Conservation (phyloP, 37 sponge, comb jelly and placozoan genomes). For the Ephydatia muelleri region DNA sequence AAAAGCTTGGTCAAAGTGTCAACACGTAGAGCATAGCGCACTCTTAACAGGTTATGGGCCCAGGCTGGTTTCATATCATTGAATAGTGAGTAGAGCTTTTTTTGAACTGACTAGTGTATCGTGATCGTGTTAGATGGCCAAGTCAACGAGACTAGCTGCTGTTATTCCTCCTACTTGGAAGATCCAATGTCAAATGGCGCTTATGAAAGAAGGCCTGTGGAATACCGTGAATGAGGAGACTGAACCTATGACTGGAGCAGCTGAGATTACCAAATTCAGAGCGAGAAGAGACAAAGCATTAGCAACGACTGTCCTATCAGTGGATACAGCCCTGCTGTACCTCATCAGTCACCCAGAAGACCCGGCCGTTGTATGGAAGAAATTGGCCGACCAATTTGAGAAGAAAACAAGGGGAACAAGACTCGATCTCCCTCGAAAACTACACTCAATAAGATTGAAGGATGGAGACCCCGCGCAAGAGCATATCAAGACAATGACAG, state of each 20-base stretch:
- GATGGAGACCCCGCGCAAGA: conserved; percentile 63
- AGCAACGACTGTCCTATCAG: conserved; percentile 40
- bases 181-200: conserved; percentile 49
- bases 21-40: not conserved
- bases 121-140: not conserved
- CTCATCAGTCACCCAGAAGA: conserved; percentile 49
- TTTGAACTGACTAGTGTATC: not conserved
- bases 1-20: not conserved
- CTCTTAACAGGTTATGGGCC: conserved; percentile 12
- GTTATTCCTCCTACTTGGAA: conserved; percentile 61
- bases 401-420: conserved; percentile 56
- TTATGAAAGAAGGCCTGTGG: conserved; percentile 53
- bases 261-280: conserved; percentile 1
- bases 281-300: conserved; percentile 30
- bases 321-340: conserved; percentile 45
- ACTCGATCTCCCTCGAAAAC: conserved; percentile 30
- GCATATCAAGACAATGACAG: conserved; percentile 57
- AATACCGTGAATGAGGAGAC: conserved; percentile 33
- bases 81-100: not conserved
- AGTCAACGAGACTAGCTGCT: not conserved
- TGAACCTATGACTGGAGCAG: conserved; percentile 7
- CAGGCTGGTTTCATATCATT: not conserved
- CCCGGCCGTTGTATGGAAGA: conserved; percentile 60
- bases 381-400: conserved; percentile 58
- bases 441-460: conserved; percentile 37